Conservation (phyloP, 2,113 vertebrate species). For the Mastomys coucha region DNA sequence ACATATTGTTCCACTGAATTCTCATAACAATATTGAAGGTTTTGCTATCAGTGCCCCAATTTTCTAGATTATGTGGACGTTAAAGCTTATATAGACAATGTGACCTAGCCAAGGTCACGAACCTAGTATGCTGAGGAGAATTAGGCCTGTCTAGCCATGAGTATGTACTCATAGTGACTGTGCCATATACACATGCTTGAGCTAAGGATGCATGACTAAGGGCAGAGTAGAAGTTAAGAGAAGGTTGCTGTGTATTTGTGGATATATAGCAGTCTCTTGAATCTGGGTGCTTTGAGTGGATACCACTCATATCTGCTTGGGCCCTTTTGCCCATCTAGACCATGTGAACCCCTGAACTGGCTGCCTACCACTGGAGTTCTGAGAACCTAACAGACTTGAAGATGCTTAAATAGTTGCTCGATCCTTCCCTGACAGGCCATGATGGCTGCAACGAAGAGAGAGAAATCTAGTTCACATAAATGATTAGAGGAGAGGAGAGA, state of each 20-base stretch:
- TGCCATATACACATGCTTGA: background rate
- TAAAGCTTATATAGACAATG: background rate
- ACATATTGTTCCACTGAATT: background rate
- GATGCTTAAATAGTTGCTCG: background rate
- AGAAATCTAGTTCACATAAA: constrained; percentile 60
- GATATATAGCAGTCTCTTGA: background rate
- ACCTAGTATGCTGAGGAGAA: background rate
- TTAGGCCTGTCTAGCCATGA: background rate
- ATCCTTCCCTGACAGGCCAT: background rate
- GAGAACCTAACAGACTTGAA: background rate
- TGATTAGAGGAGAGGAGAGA: constrained; percentile 68
- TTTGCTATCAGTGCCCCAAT: background rate
- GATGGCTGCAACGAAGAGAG: constrained; percentile 61
- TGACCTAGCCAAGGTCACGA: background rate
- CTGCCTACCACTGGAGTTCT: background rate
- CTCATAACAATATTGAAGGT: background rate
- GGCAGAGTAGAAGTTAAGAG: background rate
- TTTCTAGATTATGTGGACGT: background rate
- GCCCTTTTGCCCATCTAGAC: background rate
- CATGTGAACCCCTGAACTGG: background rate
- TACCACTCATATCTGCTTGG: background rate
- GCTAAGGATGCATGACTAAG: background rate
- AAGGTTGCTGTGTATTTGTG: background rate
- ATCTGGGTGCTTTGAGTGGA: background rate
- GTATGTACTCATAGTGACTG: fast-evolving